These are phyloP conservation scores for Hippocampus abdominalis DNA, from an alignment of 2,113 vertebrate species.

Conservation along the genomic window DNA sequence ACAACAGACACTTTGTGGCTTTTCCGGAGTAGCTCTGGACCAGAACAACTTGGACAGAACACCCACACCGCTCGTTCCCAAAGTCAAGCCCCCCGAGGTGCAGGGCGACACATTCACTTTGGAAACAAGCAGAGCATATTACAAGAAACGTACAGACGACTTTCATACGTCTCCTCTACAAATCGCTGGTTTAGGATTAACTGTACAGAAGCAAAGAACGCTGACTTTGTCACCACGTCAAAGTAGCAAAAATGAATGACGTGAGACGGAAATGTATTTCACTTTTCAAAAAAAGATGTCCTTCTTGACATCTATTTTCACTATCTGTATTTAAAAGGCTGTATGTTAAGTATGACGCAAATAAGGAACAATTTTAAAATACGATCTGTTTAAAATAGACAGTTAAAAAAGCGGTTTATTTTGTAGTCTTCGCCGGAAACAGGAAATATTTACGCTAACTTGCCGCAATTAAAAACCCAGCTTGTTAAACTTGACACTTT, in stretches of 20 bases:
- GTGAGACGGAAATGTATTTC: neutral
- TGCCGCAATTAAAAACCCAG: neutral
- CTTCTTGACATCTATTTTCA: neutral
- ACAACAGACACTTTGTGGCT: constrained; percentile 81
- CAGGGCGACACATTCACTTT: neutral
- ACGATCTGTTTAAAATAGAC: too few relatives aligned
- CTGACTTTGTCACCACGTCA: neutral
- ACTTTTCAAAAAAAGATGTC: neutral
- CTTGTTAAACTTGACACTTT: neutral
- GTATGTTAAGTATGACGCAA: too few relatives aligned
- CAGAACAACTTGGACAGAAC: constrained; percentile 62
- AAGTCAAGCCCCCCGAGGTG: constrained; percentile 37
- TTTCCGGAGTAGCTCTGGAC: constrained; percentile 62
- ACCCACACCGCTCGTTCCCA: constrained; percentile 37
- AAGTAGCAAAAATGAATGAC: neutral
- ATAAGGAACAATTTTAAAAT: too few relatives aligned
- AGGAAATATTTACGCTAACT: neutral
- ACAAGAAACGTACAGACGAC: neutral
- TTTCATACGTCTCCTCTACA: neutral
- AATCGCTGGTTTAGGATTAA: neutral
- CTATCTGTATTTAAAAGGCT: neutral
- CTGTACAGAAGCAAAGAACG: neutral
- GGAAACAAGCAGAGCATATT: neutral
- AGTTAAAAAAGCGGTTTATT: constrained; percentile 14
- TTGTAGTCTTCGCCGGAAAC: constrained; percentile 38